Evolutionary conservation across 2,797 vertebrate species (phyloP).

Genomic region (Alauda arvensis): DNA sequence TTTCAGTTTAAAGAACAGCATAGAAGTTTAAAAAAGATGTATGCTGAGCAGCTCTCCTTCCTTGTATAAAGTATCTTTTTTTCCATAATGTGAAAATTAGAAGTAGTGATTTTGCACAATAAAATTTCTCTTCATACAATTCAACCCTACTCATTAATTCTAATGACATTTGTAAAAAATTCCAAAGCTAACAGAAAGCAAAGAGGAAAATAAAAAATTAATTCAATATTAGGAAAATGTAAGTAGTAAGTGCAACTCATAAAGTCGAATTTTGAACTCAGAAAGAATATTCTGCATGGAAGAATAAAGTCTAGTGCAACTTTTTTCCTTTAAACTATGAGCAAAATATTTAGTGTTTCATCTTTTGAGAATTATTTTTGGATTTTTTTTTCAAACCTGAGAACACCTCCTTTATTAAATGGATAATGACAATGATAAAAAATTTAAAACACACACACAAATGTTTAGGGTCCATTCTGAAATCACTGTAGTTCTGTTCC

Average conservation of each 20-base stretch:
- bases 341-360: not conserved
- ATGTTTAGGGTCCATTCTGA: not conserved
- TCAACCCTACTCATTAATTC: not conserved
- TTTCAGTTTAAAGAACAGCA: not conserved
- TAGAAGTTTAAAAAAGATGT: not conserved
- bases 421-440: not conserved
- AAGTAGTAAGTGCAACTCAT: not conserved
- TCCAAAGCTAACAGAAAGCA: not conserved
- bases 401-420: not conserved
- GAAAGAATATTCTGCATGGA: not conserved
- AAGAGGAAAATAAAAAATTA: not conserved
- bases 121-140: not conserved
- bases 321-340: not conserved
- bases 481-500: not conserved
- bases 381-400: not conserved
- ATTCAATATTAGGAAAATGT: not conserved
- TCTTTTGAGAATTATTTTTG: not conserved
- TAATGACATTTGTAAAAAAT: not conserved
- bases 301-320: not conserved
- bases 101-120: not conserved
- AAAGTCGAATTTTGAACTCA: not conserved
- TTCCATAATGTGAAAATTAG: not conserved
- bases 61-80: not conserved
- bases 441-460: not conserved
- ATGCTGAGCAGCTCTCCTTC: not conserved